These are phyloP conservation scores for Cyanoramphus novaezelandiae DNA, from an alignment of 2,113 vertebrate genomes.

Conservation along the genomic window DNA sequence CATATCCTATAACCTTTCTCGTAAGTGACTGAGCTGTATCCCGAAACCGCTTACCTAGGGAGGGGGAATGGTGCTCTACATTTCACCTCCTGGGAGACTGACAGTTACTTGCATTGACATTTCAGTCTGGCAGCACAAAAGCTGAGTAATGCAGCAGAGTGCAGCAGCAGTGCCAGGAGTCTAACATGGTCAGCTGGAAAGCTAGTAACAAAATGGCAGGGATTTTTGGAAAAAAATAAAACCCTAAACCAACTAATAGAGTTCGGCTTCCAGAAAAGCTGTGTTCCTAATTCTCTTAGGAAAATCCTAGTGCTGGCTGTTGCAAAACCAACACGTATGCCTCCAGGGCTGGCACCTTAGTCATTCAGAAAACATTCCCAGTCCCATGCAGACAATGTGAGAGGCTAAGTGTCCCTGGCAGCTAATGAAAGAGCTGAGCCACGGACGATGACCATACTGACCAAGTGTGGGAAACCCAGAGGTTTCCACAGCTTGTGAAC, in stretches of 20 bases:
- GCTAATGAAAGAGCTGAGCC: neutral
- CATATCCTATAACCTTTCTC: neutral
- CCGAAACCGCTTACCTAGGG: neutral
- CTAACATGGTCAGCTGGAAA: constrained; percentile 12
- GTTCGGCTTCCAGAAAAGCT: neutral
- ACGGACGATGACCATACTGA: neutral
- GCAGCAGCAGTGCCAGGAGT: neutral
- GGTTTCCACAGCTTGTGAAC: constrained; percentile 4
- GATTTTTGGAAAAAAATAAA: neutral
- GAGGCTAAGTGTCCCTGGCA: neutral
- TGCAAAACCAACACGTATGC: neutral
- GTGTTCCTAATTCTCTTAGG: neutral
- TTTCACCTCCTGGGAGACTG: neutral
- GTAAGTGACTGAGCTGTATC: neutral
- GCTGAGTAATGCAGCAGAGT: constrained; percentile 22
- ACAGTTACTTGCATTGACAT: neutral
- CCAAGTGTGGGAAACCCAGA: constrained; percentile 28
- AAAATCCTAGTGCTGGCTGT: neutral
- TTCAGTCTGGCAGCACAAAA: constrained; percentile 36
- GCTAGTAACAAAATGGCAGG: neutral
- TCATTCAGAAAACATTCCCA: neutral
- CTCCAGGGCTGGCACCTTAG: neutral
- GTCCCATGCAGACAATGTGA: neutral
- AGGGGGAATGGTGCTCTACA: neutral
- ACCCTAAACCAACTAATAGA: neutral